phyloP scores from a whole-genome alignment of 2,797 vertebrate genomes.

The Alauda arvensis region DNA sequence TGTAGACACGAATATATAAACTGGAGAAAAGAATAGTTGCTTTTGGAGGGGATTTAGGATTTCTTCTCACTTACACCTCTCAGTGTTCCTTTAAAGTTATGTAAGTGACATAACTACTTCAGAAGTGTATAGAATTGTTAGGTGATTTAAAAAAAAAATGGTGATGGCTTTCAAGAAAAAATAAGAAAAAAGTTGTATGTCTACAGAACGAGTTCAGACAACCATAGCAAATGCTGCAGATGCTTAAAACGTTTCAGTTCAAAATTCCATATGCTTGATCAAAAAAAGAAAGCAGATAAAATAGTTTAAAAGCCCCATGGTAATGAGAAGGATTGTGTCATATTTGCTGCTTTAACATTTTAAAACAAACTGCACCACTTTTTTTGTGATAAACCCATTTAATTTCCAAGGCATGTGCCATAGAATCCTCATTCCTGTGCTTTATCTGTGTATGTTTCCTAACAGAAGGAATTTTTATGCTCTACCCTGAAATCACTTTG shows the following conservation, averaged over 20 bases:
- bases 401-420: neutral
- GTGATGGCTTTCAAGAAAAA: neutral
- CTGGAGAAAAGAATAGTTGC: neutral
- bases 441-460: neutral
- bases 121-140: neutral
- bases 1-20: neutral
- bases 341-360: neutral
- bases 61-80: neutral
- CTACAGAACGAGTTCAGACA: neutral
- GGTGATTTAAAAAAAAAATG: neutral
- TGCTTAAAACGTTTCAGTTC: neutral
- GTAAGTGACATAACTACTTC: neutral
- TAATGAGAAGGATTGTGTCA: neutral
- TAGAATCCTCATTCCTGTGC: neutral
- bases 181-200: neutral
- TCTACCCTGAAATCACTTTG: neutral
- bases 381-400: neutral
- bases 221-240: neutral
- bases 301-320: neutral
- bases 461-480: neutral
- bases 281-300: neutral
- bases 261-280: neutral
- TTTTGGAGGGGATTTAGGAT: neutral
- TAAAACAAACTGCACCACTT: neutral
- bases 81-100: neutral